Conservation (phyloP, 2,797 vertebrate genomes). For the Alca torda region DNA sequence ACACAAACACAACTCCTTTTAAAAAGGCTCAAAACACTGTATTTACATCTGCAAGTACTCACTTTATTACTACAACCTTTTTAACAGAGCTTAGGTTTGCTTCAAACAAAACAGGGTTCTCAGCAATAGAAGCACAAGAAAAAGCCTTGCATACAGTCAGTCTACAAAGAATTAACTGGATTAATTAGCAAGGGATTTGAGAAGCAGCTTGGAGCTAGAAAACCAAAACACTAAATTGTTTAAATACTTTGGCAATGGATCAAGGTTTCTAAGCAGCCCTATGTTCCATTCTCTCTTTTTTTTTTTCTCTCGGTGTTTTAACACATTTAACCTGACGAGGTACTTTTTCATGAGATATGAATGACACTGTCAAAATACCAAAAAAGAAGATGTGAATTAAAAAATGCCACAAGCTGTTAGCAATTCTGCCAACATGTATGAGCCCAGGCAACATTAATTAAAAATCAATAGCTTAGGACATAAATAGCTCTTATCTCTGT, state of each 20-base stretch:
- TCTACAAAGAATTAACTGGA: conserved; percentile 85
- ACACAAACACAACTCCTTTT: conserved; percentile 29
- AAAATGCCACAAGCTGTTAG: conserved; percentile 85
- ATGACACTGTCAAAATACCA: conserved; percentile 83
- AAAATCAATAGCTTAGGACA: conserved; percentile 81
- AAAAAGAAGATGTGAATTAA: conserved; percentile 78
- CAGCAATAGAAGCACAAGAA: conserved; percentile 66
- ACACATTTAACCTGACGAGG: conserved; percentile 84
- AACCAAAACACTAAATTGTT: conserved; percentile 87
- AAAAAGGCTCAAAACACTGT: conserved; percentile 67
- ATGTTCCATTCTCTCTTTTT: conserved; percentile 73
- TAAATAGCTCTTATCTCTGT: conserved; percentile 78
- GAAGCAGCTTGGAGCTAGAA: conserved; percentile 83
- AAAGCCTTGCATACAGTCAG: conserved; percentile 79
- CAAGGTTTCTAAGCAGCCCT: conserved; percentile 84
- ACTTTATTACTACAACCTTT: conserved; percentile 76
- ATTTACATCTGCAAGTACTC: conserved; percentile 81
- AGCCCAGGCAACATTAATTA: conserved; percentile 83
- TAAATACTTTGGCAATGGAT: conserved; percentile 87
- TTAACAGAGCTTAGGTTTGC: conserved; percentile 72
- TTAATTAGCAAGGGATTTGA: conserved; percentile 86
- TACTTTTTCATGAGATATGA: conserved; percentile 81
- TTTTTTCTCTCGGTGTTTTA: conserved; percentile 74
- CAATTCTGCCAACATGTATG: conserved; percentile 78
- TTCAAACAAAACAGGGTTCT: conserved; percentile 76